phyloP scores from a whole-genome alignment of 2,797 vertebrate genomes.

The Selene dorsalis region DNA sequence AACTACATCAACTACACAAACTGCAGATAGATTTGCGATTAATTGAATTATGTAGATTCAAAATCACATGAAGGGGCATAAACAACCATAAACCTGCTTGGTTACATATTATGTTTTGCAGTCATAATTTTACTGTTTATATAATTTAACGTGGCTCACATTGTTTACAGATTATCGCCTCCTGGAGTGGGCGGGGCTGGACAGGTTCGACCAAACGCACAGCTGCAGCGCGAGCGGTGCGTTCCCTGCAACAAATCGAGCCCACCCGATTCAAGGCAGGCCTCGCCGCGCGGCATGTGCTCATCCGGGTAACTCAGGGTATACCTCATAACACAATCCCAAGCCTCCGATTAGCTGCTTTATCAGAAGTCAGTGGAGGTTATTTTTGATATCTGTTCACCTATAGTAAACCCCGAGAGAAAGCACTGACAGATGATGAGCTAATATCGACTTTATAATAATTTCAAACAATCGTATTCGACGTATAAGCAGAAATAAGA shows the following conservation, averaged over 20 bases:
- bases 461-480: fast-evolving
- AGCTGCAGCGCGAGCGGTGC: not conserved
- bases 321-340: conserved; percentile 12
- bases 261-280: not conserved
- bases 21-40: not conserved
- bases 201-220: not conserved
- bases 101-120: not conserved
- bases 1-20: not conserved
- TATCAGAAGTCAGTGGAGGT: fast-evolving
- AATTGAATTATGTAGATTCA: not conserved
- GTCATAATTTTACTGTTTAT: conserved; percentile 29
- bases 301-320: conserved; percentile 77
- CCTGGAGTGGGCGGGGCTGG: conserved; percentile 22
- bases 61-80: not conserved
- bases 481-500: not conserved
- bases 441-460: fast-evolving
- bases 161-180: not conserved
- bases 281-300: conserved; percentile 71
- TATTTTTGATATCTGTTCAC: fast-evolving
- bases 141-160: conserved; percentile 35
- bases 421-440: fast-evolving
- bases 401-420: fast-evolving
- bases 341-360: not conserved
- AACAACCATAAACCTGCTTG: too few species aligned
- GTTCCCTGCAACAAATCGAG: not conserved